Conservation (phyloP, 2,113 vertebrate species). For the Strix uralensis region DNA sequence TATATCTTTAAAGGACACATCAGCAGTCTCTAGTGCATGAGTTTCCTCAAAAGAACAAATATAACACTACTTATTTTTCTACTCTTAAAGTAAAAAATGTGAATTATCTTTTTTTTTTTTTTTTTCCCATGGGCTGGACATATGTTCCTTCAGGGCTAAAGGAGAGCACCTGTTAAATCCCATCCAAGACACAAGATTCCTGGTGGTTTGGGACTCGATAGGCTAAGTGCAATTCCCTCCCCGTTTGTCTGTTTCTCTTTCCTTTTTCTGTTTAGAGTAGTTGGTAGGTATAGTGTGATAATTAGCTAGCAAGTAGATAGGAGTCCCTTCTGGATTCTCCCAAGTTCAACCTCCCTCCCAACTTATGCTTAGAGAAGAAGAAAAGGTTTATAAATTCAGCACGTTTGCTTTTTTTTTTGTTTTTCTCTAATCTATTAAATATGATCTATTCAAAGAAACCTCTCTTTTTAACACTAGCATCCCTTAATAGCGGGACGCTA, state of each 20-base stretch:
- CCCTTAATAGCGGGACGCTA: neutral
- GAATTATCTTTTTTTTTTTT: neutral
- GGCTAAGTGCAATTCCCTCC: conserved; percentile 59
- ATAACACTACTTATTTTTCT: conserved; percentile 62
- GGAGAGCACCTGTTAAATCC: neutral
- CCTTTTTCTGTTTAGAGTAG: conserved; percentile 46
- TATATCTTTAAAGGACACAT: neutral
- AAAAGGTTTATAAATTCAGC: conserved; percentile 23
- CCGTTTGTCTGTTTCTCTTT: neutral
- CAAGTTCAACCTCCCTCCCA: conserved; percentile 43
- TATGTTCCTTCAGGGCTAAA: neutral
- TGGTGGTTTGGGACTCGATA: conserved; percentile 14
- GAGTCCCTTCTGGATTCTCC: conserved; percentile 66
- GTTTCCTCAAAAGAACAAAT: conserved; percentile 27
- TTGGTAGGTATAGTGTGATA: conserved; percentile 64
- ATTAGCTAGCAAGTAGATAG: conserved; percentile 69
- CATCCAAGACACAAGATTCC: conserved; percentile 30
- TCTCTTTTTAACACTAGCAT: conserved; percentile 64
- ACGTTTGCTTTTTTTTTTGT: conserved; percentile 44
- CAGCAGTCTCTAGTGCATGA: neutral
- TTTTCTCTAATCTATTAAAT: conserved; percentile 60
- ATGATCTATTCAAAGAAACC: conserved; percentile 59
- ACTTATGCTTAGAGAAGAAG: neutral
- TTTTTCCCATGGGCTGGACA: neutral
- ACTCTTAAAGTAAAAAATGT: conserved; percentile 55